Base-by-base conservation (phyloP, 2,113 vertebrate species). In the Nerophis lumbriciformis region DNA sequence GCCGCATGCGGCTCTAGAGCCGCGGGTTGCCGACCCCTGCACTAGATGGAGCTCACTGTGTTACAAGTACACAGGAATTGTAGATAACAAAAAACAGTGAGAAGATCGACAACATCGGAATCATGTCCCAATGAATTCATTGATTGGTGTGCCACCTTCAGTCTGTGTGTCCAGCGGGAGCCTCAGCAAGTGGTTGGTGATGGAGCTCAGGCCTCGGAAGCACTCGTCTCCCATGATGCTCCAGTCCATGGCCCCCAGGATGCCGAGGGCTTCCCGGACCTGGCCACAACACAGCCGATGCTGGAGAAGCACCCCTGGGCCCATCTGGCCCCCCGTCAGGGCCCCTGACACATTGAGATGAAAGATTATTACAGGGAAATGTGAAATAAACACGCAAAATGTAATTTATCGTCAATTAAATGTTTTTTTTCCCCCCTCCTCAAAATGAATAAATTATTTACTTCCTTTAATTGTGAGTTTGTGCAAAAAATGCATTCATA, bases 161-260 rank as follows among this genome's bases (percentile, higher is more conserved):
- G 87, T 91, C 28, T 91, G 87, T 36, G 91, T 84, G 10, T 92
- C 92, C 44, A 99, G 92, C 48, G 91, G 91, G 73, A 93, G 93
- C 80, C 91, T 93, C 39, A 99, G 90, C 65, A 99, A 94, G 83
- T 97, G 91, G 81, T 99, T 94, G 37, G 90, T 87, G 65, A 98
- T 87, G 3, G 93, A 87, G 62, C 80, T 92, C 80, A 98, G 87
- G 72, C 92, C 88, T 59, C 88, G 50, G 53, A 90, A 94, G 80
- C 94, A 95, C 55, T 89, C 90, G 1, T 71, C 89, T 51, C 93
- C 94, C 85, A 88, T 82, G 0, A 71, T 88, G 84, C 94, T 92
- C 96, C 96, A 99, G 85, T 94, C 93, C 94, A 98, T 93, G 80
- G 92, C 88, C 67, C 87, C 90, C 74, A 99, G 87, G 78, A 98